Base-by-base conservation (phyloP, 2,113 vertebrate species). In the Burhinus bistriatus region DNA sequence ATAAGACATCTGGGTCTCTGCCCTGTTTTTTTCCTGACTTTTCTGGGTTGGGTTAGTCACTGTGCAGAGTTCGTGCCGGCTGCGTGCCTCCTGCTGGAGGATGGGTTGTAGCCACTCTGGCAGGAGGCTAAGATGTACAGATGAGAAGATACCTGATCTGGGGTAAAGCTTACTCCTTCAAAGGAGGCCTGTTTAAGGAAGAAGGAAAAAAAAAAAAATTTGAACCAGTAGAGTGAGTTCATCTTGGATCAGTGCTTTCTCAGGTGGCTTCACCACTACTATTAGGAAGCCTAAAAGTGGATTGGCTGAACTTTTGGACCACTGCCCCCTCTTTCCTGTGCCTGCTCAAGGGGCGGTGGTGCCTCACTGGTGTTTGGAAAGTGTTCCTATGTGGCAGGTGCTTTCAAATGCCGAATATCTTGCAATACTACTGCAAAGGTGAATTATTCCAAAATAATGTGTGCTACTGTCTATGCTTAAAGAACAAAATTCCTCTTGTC, bases 271-370 rank as follows among this genome's bases (percentile, higher is more conserved):
- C 14, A 12, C 30, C 12, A 15, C 55, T 77, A 54, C 54, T 57
- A 42, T 76, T 65, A 83, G 75, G 61, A 72, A 79, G 70, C 20
- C 58, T 72, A 15, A 23, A 69, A 65, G 20, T 19, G 40, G n/a
- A 20, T 75, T 68, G 61, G 64, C n/a, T 42, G 42, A 54, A 14
- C 7, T 87, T 44, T 75, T 12, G 12, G 65, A 75, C 26, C 12
- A 5, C 57, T 89, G 55, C 32, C 34, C 91, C 91, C 32, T 38
- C 0, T 59, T 62, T 54, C 12, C 25, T 90, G 22, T 61, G 58
- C 36, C 68, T 70, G 5, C 42, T 40, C 0, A 0, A 51, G 62
- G 54, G 51, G 0, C 71, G 32, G 4, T 84, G 47, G 30, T 94
- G 38, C 40, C 14, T 89, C 30, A 49, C 11, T n/a, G 71, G 18